phyloP scores from a whole-genome alignment of 2,113 vertebrate species.

The Garra rufa region DNA sequence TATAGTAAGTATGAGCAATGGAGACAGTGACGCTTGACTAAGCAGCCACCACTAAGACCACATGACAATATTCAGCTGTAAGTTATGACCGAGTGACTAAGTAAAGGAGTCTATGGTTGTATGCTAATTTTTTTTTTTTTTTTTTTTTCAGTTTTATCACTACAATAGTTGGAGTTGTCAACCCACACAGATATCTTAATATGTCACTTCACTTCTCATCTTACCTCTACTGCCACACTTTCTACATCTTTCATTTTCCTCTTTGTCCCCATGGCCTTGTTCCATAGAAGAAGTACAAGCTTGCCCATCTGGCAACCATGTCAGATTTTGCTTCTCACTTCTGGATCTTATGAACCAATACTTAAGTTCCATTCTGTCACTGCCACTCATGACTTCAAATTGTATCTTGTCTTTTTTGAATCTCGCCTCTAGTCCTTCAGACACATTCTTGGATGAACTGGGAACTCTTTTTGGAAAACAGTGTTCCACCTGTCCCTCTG shows the following conservation, averaged over 20 bases:
- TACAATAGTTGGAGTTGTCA: neutral
- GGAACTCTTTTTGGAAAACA: neutral
- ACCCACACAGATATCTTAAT: neutral
- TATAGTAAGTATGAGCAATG: neutral
- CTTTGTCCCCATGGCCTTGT: neutral
- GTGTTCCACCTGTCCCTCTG: neutral
- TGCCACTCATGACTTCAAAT: neutral
- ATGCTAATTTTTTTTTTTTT: neutral
- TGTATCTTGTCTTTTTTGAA: neutral
- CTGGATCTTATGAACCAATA: neutral
- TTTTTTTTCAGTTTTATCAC: neutral
- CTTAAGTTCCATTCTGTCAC: neutral
- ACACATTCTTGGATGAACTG: neutral
- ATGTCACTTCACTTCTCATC: neutral
- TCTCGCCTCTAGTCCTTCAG: neutral
- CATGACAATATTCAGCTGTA: no score
- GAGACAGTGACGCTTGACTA: neutral
- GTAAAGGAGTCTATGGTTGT: neutral
- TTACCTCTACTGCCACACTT: neutral
- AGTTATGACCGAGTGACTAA: neutral
- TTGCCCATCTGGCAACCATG: conserved; percentile 1
- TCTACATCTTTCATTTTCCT: neutral
- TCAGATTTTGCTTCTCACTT: neutral
- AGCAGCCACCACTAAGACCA: neutral
- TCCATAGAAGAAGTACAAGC: neutral